phyloP scores from a whole-genome alignment of 2,113 vertebrate genomes.

The Phylloscopus trochilus region DNA sequence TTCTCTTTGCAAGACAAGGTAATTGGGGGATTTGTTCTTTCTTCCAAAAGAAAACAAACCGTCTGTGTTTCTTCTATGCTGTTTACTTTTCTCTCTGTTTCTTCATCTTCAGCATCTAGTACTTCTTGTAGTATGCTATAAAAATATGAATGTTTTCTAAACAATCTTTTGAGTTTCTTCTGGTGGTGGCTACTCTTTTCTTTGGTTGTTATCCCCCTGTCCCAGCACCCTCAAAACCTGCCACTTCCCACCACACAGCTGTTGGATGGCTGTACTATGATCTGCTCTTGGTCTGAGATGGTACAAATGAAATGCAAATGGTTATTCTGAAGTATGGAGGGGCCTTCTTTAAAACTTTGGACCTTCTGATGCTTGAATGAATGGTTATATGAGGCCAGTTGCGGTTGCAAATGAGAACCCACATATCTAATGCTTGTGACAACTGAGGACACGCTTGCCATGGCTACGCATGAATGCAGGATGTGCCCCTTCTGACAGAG shows the following conservation, averaged over 20 bases:
- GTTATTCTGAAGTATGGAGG: background rate
- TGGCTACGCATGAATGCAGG: fast-evolving
- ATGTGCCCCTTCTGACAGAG: background rate
- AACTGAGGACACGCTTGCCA: background rate
- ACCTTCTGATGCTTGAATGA: background rate
- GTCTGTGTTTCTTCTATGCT: background rate
- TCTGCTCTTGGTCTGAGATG: background rate
- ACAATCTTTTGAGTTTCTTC: background rate
- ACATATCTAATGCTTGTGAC: background rate
- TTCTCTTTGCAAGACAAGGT: background rate
- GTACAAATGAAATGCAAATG: background rate
- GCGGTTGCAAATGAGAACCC: background rate
- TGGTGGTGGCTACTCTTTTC: background rate
- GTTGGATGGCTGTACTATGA: background rate
- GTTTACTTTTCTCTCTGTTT: conserved; percentile 9
- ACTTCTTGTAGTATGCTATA: background rate
- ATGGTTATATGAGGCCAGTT: background rate
- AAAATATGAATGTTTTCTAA: conserved; percentile 7
- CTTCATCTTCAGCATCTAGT: background rate
- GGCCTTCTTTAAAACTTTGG: background rate
- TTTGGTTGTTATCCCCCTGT: background rate
- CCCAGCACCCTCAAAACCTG: background rate
- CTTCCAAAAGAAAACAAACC: background rate
- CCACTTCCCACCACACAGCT: background rate
- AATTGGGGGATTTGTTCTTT: background rate